Conservation (phyloP, 1,140 invertebrate genomes). For the Ceratina japonica region DNA sequence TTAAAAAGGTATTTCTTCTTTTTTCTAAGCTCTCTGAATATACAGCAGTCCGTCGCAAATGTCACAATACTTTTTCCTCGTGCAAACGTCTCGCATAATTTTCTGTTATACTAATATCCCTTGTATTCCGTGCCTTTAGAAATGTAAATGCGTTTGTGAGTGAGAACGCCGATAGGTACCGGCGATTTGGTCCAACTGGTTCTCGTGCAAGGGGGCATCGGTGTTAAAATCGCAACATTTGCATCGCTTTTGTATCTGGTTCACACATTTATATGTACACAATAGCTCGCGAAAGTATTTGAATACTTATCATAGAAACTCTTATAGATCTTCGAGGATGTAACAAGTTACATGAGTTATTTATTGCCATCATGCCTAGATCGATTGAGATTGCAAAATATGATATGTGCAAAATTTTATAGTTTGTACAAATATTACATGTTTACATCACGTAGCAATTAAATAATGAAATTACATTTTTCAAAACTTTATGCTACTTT, state of each 20-base stretch:
- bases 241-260: conserved; percentile 24
- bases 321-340: too few species aligned
- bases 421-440: too few species aligned
- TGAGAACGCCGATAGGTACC: conserved; percentile 38
- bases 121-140: conserved; percentile 41
- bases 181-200: conserved; percentile 69
- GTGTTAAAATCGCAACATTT: conserved; percentile 54
- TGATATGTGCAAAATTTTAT: too few species aligned
- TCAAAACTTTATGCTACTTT: too few species aligned
- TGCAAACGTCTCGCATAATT: conserved; percentile 1
- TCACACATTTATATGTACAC: conserved; percentile 9
- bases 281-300: neutral
- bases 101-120: conserved; percentile 44
- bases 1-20: neutral
- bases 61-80: conserved; percentile 22
- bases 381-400: too few species aligned
- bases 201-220: conserved; percentile 54
- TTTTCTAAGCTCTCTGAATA: neutral
- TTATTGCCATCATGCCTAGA: too few species aligned
- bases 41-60: conserved; percentile 42
- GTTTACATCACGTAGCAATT: too few species aligned
- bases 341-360: too few species aligned
- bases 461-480: too few species aligned
- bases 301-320: too few species aligned
- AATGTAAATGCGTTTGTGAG: conserved; percentile 55